Conservation (phyloP, 2,888 invertebrate species). For the Choristoneura rosaceana region DNA sequence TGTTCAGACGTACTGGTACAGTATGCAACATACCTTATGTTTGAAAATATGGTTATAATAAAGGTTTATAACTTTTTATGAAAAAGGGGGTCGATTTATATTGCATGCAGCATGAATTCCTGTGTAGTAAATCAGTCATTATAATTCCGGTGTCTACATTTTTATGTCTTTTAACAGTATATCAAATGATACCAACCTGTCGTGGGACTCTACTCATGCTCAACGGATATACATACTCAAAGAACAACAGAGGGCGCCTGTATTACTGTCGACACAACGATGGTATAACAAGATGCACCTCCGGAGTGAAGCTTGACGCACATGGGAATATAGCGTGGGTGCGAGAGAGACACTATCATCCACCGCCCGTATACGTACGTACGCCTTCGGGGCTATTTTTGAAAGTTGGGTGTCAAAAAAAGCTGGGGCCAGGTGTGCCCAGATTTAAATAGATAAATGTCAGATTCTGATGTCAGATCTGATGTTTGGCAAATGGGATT, state of each 20-base stretch:
- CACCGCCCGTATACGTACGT: constrained; percentile 34
- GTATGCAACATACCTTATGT: too few relatives aligned
- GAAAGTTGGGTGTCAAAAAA: constrained; percentile 29
- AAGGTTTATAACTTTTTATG: background rate
- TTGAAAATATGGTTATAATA: too few relatives aligned
- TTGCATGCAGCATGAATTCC: background rate
- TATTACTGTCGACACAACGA: constrained; percentile 35
- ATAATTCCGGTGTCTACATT: background rate
- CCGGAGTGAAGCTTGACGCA: constrained; percentile 32
- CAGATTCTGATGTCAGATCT: background rate
- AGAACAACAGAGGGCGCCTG: constrained; percentile 24
- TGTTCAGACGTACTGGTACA: too few relatives aligned
- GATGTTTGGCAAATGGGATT: background rate
- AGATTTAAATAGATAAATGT: background rate
- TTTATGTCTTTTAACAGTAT: constrained; percentile 15
- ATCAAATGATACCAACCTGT: constrained; percentile 36
- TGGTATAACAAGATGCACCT: constrained; percentile 28
- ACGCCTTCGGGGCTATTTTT: constrained; percentile 35
- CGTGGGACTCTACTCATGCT: constrained; percentile 40
- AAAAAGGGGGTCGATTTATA: background rate
- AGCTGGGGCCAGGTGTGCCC: background rate
- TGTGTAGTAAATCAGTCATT: background rate
- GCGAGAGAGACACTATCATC: constrained; percentile 39
- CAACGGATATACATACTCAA: constrained; percentile 36
- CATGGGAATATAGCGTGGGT: constrained; percentile 27